A percentile compares a stretch with the other conserved stretches of the same genome.
These are phyloP conservation scores for Typhlichthys subterraneus DNA, from an alignment of 2,797 vertebrate species.

Conservation along the genomic window DNA sequence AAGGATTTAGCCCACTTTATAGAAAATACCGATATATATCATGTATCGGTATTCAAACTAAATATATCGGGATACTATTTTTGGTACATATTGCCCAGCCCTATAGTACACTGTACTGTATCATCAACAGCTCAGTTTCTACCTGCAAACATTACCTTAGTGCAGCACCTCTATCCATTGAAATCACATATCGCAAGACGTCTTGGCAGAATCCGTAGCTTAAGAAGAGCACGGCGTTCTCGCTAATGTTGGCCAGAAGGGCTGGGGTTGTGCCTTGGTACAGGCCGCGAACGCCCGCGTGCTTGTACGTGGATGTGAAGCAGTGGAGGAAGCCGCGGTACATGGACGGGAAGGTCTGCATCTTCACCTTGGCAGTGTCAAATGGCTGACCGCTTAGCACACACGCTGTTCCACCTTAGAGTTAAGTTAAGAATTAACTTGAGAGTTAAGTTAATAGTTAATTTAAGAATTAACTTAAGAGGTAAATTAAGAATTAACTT, in stretches of 20 bases:
- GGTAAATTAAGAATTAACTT: no score
- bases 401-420: conserved; percentile 88
- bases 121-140: no score
- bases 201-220: conserved; percentile 98
- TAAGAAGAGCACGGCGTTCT: conserved; percentile 98
- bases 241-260: conserved; percentile 90
- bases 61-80: no score
- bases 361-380: conserved; percentile 97
- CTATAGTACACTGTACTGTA: no score
- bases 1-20: no score
- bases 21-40: no score
- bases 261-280: conserved; percentile 95
- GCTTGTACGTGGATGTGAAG: conserved; percentile 85
- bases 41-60: no score
- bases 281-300: conserved; percentile 89
- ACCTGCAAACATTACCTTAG: conserved; percentile 80
- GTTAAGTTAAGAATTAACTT: no score
- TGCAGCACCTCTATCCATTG: conserved; percentile 76
- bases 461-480: no score
- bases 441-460: no score
- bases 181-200: conserved; percentile 80
- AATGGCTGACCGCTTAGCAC: conserved; percentile 94
- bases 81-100: no score
- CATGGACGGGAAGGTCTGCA: conserved; percentile 92
- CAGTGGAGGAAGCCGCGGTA: conserved; percentile 92